Conservation (phyloP, 2,888 invertebrate genomes). For the Netelia virgata region DNA sequence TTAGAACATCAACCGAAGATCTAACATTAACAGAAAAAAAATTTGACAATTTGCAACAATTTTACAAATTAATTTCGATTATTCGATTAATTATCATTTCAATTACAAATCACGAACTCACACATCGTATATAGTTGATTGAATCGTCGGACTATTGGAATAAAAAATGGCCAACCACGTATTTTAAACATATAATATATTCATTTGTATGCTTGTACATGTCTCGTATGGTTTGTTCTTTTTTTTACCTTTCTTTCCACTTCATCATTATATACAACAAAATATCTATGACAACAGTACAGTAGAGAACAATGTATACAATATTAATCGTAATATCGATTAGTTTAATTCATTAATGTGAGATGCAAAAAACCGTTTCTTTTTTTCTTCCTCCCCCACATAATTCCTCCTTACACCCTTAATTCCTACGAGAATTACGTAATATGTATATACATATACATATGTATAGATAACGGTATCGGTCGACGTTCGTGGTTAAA, state of each 20-base stretch:
- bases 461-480: slow-evolving; percentile 51
- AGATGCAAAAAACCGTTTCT: slow-evolving; percentile 78
- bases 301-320: slow-evolving; percentile 81
- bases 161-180: slow-evolving; percentile 62
- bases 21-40: background rate
- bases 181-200: slow-evolving; percentile 84
- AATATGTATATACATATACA: slow-evolving; percentile 74
- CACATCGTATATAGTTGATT: background rate
- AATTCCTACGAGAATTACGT: slow-evolving; percentile 65
- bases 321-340: slow-evolving; percentile 78
- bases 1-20: no score
- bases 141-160: slow-evolving; percentile 37
- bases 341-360: slow-evolving; percentile 78
- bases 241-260: slow-evolving; percentile 71
- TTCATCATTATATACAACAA: slow-evolving; percentile 80
- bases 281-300: slow-evolving; percentile 84
- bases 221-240: slow-evolving; percentile 71
- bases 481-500: slow-evolving; percentile 53
- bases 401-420: slow-evolving; percentile 36
- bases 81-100: background rate
- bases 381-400: slow-evolving; percentile 63
- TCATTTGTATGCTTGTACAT: slow-evolving; percentile 83
- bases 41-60: background rate
- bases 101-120: background rate
- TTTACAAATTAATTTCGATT: background rate